Evolutionary conservation across 2,113 vertebrate species (phyloP).

Genomic region (Toxotes chatareus): DNA sequence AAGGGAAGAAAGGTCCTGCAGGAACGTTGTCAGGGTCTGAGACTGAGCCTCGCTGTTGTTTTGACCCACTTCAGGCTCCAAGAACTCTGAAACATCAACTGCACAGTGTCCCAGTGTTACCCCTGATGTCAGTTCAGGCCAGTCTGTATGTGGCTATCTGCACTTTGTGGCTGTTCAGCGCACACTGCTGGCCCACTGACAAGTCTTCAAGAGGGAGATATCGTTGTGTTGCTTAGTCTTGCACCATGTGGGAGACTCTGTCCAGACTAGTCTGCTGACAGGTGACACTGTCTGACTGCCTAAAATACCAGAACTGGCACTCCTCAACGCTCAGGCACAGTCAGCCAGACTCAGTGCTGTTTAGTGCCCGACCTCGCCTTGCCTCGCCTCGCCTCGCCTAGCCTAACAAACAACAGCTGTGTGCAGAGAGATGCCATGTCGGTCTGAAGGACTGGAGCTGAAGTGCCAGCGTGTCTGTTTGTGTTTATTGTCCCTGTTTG

Average conservation of each 20-base stretch:
- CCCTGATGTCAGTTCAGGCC: conserved; percentile 7
- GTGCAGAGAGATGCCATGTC: conserved; percentile 60
- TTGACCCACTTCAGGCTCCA: conserved; percentile 60
- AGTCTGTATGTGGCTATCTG: conserved; percentile 34
- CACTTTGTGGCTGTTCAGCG: conserved; percentile 41
- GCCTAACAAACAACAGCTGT: conserved; percentile 82
- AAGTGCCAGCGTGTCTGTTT: conserved; percentile 40
- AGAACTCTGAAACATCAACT: conserved; percentile 68
- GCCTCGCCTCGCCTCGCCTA: conserved; percentile 54
- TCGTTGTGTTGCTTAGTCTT: conserved; percentile 63
- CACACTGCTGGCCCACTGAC: conserved; percentile 49
- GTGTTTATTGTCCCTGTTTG: conserved; percentile 39
- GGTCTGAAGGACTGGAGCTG: conserved; percentile 36
- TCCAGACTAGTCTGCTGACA: conserved; percentile 80
- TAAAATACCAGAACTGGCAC: conserved; percentile 80
- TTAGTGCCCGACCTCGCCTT: conserved; percentile 68
- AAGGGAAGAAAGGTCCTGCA: conserved; percentile 56
- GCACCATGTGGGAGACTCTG: conserved; percentile 67
- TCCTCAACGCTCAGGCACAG: conserved; percentile 64
- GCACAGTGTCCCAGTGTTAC: conserved; percentile 40
- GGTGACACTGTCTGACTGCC: conserved; percentile 82
- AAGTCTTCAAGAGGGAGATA: conserved; percentile 51
- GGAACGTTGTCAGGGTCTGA: conserved; percentile 25
- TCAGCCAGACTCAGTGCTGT: conserved; percentile 52
- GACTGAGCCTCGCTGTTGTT: conserved; percentile 49